These are phyloP conservation scores for Ammospiza nelsoni DNA, from an alignment of 2,113 vertebrate genomes.

Conservation along the genomic window DNA sequence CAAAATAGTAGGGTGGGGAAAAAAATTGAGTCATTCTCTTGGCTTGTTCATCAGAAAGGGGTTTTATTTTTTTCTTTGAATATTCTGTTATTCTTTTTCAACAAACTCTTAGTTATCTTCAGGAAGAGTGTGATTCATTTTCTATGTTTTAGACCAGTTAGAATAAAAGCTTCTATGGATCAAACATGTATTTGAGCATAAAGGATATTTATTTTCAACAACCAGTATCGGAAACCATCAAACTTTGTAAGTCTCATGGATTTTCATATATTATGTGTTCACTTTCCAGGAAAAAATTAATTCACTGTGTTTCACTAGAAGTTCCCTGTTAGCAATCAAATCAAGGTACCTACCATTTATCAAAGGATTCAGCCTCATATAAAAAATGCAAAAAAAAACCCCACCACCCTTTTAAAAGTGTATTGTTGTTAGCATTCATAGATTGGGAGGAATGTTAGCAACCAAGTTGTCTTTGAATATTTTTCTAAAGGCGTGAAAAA, in stretches of 20 bases:
- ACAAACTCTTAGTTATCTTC: constrained; percentile 58
- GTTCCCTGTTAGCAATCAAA: background rate
- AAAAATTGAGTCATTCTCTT: constrained; percentile 6
- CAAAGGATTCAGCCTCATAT: background rate
- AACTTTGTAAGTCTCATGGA: background rate
- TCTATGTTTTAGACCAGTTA: background rate
- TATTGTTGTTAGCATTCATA: background rate
- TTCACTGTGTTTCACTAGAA: background rate
- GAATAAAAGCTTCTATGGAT: constrained; percentile 42
- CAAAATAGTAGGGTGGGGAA: background rate
- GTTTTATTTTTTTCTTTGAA: constrained; percentile 11
- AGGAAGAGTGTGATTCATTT: constrained; percentile 49
- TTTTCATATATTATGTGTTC: background rate
- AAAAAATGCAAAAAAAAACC: constrained; percentile 1
- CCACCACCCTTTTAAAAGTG: background rate
- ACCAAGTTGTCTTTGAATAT: background rate
- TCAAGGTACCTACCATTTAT: constrained; percentile 13
- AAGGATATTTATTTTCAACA: constrained; percentile 37
- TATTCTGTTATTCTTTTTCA: constrained; percentile 55
- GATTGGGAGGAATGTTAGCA: background rate
- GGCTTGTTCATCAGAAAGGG: constrained; percentile 25
- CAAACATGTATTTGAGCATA: constrained; percentile 14
- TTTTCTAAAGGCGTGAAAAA: background rate
- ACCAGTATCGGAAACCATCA: background rate
- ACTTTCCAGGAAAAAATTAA: constrained; percentile 30